Conservation (phyloP, 64 coral and sea anemone species). For the Pachyseris speciosa region DNA sequence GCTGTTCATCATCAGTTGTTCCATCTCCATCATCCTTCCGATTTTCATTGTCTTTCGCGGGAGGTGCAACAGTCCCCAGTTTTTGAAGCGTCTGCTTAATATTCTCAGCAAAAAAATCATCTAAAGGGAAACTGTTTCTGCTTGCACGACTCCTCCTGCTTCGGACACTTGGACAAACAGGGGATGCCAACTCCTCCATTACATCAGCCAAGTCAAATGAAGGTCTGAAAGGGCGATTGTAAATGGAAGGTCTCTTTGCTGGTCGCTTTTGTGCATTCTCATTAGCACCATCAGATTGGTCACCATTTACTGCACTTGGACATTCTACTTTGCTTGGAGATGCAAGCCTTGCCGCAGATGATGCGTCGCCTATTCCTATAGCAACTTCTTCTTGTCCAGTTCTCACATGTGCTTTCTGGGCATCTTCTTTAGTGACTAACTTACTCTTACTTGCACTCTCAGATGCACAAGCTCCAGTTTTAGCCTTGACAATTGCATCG, state of each 20-base stretch:
- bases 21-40: neutral
- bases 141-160: conserved; percentile 80
- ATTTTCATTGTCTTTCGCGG: neutral
- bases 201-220: conserved; percentile 95
- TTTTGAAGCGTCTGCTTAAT: conserved; percentile 71
- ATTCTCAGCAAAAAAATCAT: conserved; percentile 87
- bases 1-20: neutral
- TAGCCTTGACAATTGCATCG: neutral
- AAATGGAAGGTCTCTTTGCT: conserved; percentile 38
- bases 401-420: neutral
- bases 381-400: neutral
- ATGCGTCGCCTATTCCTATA: neutral
- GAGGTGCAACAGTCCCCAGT: conserved; percentile 42
- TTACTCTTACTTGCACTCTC: neutral
- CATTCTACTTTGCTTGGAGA: neutral
- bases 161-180: conserved; percentile 44
- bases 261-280: neutral
- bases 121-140: conserved; percentile 87
- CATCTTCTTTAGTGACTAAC: neutral
- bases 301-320: neutral
- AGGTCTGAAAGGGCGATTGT: conserved; percentile 63
- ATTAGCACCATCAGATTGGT: neutral
- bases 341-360: neutral
- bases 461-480: neutral
- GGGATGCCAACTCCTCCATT: conserved; percentile 77